Evolutionary conservation across 2,797 vertebrate genomes (phyloP).

Genomic region (Bothrops alternatus): DNA sequence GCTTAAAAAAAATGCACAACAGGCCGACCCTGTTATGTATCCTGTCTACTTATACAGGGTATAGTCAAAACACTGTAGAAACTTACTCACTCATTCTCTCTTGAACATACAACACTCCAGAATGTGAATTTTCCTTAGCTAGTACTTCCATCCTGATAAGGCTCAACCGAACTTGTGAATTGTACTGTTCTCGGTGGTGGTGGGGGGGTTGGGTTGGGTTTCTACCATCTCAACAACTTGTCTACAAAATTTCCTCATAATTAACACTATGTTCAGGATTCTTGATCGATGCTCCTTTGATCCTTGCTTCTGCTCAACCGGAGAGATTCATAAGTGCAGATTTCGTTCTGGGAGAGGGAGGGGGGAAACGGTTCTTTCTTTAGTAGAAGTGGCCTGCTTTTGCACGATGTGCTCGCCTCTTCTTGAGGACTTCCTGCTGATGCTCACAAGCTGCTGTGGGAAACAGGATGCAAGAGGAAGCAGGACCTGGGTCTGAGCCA

Average conservation of each 20-base stretch:
- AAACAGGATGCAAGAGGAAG: not conserved
- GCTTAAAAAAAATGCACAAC: slow-evolving; percentile 51
- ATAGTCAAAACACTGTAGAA: not conserved
- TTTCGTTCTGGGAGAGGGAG: not conserved
- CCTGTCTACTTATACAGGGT: not conserved
- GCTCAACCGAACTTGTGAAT: not conserved
- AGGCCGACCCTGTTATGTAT: not conserved
- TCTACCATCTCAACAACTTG: not conserved
- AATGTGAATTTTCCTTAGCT: not conserved
- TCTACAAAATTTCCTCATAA: not conserved
- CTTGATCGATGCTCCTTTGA: not conserved
- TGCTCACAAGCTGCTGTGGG: not conserved
- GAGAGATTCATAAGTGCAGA: not conserved
- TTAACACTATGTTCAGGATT: not conserved
- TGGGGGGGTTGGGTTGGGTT: too few species aligned
- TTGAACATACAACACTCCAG: not conserved
- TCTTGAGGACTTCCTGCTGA: not conserved
- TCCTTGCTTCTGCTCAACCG: not conserved
- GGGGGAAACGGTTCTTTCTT: not conserved
- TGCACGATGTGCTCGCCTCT: not conserved
- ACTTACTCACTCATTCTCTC: not conserved
- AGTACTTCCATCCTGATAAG: not conserved
- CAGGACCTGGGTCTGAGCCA: not conserved
- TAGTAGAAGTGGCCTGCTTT: too few species aligned
- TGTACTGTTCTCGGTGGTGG: not conserved